These are phyloP conservation scores for Spongilla lacustris DNA, from an alignment of 37 sponge, comb jelly and placozoan genomes.

Conservation along the genomic window DNA sequence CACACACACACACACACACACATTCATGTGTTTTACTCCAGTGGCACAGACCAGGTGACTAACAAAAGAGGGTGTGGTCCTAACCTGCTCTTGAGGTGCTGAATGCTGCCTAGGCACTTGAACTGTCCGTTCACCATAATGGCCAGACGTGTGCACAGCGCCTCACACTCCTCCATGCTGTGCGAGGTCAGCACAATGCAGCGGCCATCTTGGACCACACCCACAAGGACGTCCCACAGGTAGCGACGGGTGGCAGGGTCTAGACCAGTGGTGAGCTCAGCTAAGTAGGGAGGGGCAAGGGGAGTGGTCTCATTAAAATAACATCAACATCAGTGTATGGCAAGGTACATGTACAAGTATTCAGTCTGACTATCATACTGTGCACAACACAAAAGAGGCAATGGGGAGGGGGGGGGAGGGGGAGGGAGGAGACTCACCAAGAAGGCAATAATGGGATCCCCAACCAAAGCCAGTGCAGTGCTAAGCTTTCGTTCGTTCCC, in stretches of 20 bases:
- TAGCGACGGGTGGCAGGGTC: constrained; percentile 91
- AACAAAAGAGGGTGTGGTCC: not conserved
- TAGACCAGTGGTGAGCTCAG: constrained; percentile 99
- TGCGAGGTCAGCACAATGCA: constrained; percentile 13
- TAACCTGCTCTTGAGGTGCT: constrained; percentile 97
- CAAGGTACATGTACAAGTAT: too few species aligned
- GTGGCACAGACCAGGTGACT: too few species aligned
- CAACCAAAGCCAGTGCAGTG: constrained; percentile 96
- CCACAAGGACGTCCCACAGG: constrained; percentile 90
- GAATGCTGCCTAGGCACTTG: constrained; percentile 95
- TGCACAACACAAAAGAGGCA: too few species aligned
- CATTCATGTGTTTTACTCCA: not conserved
- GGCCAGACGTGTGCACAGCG: constrained; percentile 93
- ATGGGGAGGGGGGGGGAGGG: too few species aligned
- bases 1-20: not conserved
- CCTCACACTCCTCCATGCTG: constrained; percentile 99
- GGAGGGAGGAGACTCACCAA: constrained; percentile 79
- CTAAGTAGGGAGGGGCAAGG: constrained; percentile 32
- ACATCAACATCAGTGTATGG: too few species aligned
- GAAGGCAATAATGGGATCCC: constrained; percentile 86
- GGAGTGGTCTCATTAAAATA: not conserved
- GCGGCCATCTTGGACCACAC: constrained; percentile 39
- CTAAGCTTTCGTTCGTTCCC: constrained; percentile 96
- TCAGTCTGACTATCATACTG: too few species aligned
- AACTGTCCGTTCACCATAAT: constrained; percentile 98